Conservation (phyloP, 2,888 invertebrate species). For the Apodemia duryi region DNA sequence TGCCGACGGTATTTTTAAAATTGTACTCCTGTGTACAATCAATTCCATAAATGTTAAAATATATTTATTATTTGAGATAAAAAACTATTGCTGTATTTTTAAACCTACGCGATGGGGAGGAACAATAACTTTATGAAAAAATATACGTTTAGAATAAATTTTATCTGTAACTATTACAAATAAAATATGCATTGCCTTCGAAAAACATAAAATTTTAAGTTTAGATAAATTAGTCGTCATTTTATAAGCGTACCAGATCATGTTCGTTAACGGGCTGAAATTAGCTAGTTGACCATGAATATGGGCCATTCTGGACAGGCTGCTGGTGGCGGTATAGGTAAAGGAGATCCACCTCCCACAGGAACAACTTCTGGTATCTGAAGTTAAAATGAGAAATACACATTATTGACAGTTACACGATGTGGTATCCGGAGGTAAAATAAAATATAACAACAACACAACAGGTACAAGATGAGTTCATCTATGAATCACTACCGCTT, state of each 20-base stretch:
- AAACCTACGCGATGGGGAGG: background rate
- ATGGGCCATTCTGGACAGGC: constrained; percentile 72
- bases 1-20: background rate
- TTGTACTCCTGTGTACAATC: background rate
- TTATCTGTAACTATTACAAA: background rate
- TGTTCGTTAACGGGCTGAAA: background rate
- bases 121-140: background rate
- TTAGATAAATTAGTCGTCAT: background rate
- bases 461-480: too few species aligned
- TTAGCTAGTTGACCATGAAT: constrained; percentile 63
- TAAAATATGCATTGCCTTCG: background rate
- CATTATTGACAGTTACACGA: background rate
- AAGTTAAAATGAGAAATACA: constrained; percentile 25
- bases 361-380: constrained; percentile 70
- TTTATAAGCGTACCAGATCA: background rate
- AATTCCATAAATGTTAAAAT: background rate
- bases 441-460: too few species aligned
- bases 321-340: constrained; percentile 67
- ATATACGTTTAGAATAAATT: background rate
- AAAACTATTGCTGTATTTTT: background rate
- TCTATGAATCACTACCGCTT: too few species aligned
- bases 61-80: background rate
- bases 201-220: background rate
- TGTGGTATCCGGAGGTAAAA: too few species aligned
- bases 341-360: constrained; percentile 66